Evolutionary conservation across 2,888 invertebrate genomes (phyloP).

Genomic region (Emesis furor): DNA sequence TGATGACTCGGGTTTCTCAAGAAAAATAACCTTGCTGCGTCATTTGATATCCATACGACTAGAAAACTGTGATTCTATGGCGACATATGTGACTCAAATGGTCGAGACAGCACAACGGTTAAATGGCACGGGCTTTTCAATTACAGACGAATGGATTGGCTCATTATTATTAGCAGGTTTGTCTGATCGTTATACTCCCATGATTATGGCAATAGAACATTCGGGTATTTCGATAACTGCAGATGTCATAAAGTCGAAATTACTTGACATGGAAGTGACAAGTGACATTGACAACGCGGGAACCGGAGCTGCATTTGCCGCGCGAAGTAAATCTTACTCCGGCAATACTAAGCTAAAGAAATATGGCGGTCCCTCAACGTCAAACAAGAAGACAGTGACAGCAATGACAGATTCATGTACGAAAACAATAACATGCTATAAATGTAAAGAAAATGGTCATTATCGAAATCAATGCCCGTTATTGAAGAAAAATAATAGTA

Average conservation of each 20-base stretch:
- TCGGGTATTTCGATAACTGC: slow-evolving; percentile 34
- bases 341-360: slow-evolving; percentile 16
- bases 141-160: slow-evolving; percentile 66
- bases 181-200: slow-evolving; percentile 22
- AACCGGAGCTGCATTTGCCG: slow-evolving; percentile 19
- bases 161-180: slow-evolving; percentile 42
- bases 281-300: not conserved
- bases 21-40: too few species aligned
- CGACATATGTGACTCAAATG: slow-evolving; percentile 67
- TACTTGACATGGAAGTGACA: slow-evolving; percentile 25
- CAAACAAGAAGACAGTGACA: slow-evolving; percentile 21
- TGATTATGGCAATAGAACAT: slow-evolving; percentile 41
- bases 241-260: slow-evolving; percentile 44
- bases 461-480: slow-evolving; percentile 46
- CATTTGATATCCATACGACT: too few species aligned
- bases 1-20: not conserved
- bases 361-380: slow-evolving; percentile 9
- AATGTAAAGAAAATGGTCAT: slow-evolving; percentile 46
- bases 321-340: slow-evolving; percentile 26
- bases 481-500: slow-evolving; percentile 36
- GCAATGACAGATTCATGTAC: slow-evolving; percentile 8
- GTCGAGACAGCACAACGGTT: slow-evolving; percentile 69
- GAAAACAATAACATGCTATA: slow-evolving; percentile 44
- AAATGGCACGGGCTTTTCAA: slow-evolving; percentile 66
- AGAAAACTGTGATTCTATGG: slow-evolving; percentile 47